phyloP scores from a whole-genome alignment of 1,140 invertebrate genomes.

The Rhopalosiphum maidis region DNA sequence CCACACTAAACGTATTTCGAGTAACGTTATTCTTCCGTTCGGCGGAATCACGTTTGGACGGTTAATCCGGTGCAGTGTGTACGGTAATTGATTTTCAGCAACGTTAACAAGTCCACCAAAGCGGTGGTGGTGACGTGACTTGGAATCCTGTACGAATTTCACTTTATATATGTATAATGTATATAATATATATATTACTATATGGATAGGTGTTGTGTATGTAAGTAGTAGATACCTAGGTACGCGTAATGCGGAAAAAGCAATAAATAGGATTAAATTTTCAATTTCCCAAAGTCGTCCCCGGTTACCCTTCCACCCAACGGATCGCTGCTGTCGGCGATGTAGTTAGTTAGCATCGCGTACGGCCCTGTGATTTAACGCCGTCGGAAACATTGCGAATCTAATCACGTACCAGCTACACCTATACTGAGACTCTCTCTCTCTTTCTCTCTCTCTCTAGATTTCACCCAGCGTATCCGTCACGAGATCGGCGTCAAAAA shows the following conservation, averaged over 20 bases:
- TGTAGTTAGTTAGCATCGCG: neutral
- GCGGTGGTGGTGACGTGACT: neutral
- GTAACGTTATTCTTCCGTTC: neutral
- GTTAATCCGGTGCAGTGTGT: neutral
- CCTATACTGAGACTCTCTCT: neutral
- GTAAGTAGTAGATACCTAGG: neutral
- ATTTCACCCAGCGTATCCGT: neutral
- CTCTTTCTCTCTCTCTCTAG: neutral
- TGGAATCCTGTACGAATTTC: neutral
- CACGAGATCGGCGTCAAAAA: constrained; percentile 35
- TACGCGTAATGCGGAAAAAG: constrained; percentile 33
- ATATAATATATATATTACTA: neutral
- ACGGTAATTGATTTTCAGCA: constrained; percentile 35
- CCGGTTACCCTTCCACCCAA: neutral
- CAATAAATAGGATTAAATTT: constrained; percentile 37
- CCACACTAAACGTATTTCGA: constrained; percentile 9
- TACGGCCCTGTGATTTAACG: constrained; percentile 34
- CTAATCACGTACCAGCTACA: constrained; percentile 48
- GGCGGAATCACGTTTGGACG: neutral
- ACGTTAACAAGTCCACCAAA: neutral
- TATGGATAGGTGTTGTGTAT: neutral
- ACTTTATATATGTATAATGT: neutral
- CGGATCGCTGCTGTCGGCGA: neutral
- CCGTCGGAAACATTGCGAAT: constrained; percentile 50
- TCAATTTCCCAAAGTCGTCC: constrained; percentile 42